These are phyloP conservation scores for Drosophila micromelanica DNA, from an alignment of 1,140 invertebrate species.

Conservation along the genomic window DNA sequence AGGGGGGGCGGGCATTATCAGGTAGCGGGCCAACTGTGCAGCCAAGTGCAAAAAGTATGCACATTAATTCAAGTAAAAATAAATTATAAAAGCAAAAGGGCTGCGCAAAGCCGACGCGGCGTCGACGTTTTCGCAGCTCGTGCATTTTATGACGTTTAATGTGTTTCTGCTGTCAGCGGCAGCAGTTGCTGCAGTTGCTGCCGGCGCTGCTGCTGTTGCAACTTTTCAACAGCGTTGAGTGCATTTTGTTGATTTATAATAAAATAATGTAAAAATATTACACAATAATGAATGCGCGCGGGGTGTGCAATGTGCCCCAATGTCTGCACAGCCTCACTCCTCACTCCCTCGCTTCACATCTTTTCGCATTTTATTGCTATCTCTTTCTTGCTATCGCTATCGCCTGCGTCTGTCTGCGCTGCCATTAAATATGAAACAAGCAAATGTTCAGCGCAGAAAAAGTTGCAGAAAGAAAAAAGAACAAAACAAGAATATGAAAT, in stretches of 20 bases:
- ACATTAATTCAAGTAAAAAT: constrained; percentile 83
- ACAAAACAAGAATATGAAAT: constrained; percentile 72
- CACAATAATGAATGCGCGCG: constrained; percentile 81
- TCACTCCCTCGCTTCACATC: not conserved
- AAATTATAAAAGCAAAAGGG: constrained; percentile 76
- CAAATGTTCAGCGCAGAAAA: constrained; percentile 64
- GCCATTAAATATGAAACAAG: constrained; percentile 77
- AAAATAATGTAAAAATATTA: constrained; percentile 84
- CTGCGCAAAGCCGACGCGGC: constrained; percentile 14
- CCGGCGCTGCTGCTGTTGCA: constrained; percentile 46
- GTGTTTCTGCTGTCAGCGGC: constrained; percentile 78
- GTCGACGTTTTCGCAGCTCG: constrained; percentile 73
- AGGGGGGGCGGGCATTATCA: constrained; percentile 50
- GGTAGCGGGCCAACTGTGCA: constrained; percentile 73
- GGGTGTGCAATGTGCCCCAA: constrained; percentile 20
- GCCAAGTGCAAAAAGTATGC: constrained; percentile 81
- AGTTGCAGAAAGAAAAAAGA: constrained; percentile 56
- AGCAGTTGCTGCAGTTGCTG: constrained; percentile 68
- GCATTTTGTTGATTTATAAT: constrained; percentile 84
- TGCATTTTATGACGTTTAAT: constrained; percentile 83
- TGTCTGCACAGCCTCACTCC: not conserved
- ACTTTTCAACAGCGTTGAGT: constrained; percentile 68
- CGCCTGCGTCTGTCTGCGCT: constrained; percentile 49
- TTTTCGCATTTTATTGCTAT: constrained; percentile 1
- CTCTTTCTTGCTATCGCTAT: constrained; percentile 20